These are phyloP conservation scores for Indicator indicator DNA, from an alignment of 2,113 vertebrate genomes.

Conservation along the genomic window DNA sequence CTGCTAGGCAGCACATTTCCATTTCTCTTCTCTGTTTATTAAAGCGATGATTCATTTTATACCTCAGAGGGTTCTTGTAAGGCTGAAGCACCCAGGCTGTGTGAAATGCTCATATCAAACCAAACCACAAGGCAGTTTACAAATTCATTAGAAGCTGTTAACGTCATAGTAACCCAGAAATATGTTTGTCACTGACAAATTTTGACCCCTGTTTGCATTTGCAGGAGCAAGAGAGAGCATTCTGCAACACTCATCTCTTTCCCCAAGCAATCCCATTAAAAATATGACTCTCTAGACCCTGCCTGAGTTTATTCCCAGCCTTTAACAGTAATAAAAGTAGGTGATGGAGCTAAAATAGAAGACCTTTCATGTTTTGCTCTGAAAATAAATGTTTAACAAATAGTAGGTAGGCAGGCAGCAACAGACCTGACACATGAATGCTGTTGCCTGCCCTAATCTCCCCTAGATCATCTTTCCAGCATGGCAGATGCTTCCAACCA, in stretches of 20 bases:
- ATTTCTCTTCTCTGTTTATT: neutral
- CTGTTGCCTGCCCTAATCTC: neutral
- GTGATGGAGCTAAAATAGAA: neutral
- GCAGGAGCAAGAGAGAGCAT: neutral
- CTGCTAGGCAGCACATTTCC: neutral
- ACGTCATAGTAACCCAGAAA: neutral
- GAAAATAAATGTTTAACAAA: neutral
- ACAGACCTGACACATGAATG: neutral
- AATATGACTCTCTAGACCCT: neutral
- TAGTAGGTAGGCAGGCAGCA: neutral
- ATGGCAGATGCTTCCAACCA: neutral
- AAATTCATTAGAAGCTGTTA: neutral
- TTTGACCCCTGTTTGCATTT: neutral
- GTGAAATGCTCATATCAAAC: neutral
- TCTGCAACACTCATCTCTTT: neutral
- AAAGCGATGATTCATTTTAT: neutral
- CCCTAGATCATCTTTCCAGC: neutral
- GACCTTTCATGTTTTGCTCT: neutral
- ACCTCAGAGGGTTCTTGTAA: neutral
- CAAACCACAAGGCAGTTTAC: neutral
- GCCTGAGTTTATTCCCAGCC: neutral
- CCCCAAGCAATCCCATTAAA: neutral
- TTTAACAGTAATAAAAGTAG: neutral
- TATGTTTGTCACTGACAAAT: neutral
- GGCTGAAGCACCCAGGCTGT: neutral